Conservation (phyloP, 2,888 invertebrate species). For the Isoperla grammatica region DNA sequence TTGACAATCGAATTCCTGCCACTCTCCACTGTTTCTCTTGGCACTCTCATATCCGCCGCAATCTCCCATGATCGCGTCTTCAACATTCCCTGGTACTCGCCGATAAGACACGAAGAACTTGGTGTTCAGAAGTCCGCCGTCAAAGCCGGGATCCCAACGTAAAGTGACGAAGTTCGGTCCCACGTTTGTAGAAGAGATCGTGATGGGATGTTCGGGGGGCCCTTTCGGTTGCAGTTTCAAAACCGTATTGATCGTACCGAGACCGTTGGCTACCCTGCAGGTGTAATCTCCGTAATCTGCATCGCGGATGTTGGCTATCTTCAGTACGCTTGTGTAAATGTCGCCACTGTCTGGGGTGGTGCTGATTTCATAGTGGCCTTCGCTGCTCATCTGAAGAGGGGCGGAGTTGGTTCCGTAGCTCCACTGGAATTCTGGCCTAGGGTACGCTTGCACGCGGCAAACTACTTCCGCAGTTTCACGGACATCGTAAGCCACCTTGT, state of each 20-base stretch:
- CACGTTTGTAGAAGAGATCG: constrained; percentile 60
- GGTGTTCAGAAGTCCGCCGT: constrained; percentile 80
- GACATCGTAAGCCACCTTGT: constrained; percentile 82
- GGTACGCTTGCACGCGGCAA: constrained; percentile 86
- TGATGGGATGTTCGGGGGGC: constrained; percentile 73
- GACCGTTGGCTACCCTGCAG: constrained; percentile 77
- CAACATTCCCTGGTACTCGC: constrained; percentile 55
- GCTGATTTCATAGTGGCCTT: constrained; percentile 80
- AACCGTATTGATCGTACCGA: constrained; percentile 49
- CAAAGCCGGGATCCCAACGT: constrained; percentile 85
- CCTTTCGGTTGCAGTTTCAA: constrained; percentile 55
- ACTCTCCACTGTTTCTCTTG: constrained; percentile 42
- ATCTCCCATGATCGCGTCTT: constrained; percentile 53
- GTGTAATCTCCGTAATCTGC: constrained; percentile 88
- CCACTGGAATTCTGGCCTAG: constrained; percentile 91
- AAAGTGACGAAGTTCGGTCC: constrained; percentile 76
- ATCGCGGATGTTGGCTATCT: constrained; percentile 66
- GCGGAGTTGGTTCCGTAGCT: constrained; percentile 70
- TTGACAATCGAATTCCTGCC: constrained; percentile 82
- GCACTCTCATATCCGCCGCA: constrained; percentile 26
- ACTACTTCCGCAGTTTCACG: constrained; percentile 80
- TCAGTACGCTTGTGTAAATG: constrained; percentile 73
- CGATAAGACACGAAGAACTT: constrained; percentile 83
- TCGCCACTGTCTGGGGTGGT: constrained; percentile 78
- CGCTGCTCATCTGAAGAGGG: constrained; percentile 70